Base-by-base conservation (phyloP, 2,888 invertebrate species). In the Meghimatium bilineatum region DNA sequence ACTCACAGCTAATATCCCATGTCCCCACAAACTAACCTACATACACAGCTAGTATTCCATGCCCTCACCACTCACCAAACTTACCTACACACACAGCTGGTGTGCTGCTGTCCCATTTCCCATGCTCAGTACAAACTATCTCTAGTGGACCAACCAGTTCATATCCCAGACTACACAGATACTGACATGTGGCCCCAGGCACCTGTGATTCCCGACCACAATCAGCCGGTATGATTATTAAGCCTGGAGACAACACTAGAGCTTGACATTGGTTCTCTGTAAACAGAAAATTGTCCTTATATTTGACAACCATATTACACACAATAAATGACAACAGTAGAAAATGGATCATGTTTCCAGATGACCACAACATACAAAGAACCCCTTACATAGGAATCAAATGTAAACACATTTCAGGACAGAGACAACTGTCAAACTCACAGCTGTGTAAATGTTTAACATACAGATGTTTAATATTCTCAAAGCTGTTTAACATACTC, bases 101-200 rank as follows among this genome's bases (percentile, higher is more conserved):
- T 66, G 77, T 56, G 23, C 66, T 49, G 1, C 29, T 52, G 32
- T 77, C 60, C 85, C 85, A 85, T n/a, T 44, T n/a, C 66, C 86
- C 84, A 26, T 44, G 60, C 12, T 74, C 38, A 12, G 66, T 60
- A 67, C 87, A 86, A 29, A 71, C 60, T 49, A 81, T 76, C 5
- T 71, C 67, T 44, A 34, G 23, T 12, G 86, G 84, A 20, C 87
- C 86, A n/a, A 29, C 32, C 77, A 75, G 76, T 8, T 38, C 56
- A 69, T 82, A 88, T 1, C 87, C 88, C 29, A 66, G 38, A 29
- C 72, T 69, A 82, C 88, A 88, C 20, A 29, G 32, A 23, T 86
- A 32, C 20, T 44, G n/a, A 72, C 87, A 87, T 26, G 34, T 52
- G 12, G 76, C 69, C 17, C 79, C 84, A 10, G 84, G 78, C 29